These are phyloP conservation scores for Ranitomeya imitator DNA, from an alignment of 2,113 vertebrate genomes.

Conservation along the genomic window DNA sequence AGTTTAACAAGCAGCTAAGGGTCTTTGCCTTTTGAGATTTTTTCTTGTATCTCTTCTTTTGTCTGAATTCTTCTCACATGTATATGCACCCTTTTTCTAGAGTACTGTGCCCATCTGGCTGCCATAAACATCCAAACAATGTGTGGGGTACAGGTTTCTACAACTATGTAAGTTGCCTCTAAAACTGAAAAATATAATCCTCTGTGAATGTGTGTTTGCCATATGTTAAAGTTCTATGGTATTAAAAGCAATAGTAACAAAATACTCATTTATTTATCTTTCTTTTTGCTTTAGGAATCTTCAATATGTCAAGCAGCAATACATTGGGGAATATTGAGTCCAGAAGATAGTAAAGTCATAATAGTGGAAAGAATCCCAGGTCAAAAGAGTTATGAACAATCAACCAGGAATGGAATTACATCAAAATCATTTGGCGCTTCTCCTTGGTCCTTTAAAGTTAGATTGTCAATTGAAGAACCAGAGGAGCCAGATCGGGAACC, in stretches of 20 bases:
- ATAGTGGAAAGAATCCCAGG: not conserved
- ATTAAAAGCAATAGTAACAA: not conserved
- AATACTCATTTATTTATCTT: not conserved
- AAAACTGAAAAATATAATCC: not conserved
- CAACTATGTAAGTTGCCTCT: not conserved
- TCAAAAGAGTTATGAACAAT: not conserved
- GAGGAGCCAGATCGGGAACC: not conserved
- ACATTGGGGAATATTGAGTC: not conserved
- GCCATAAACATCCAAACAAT: not conserved
- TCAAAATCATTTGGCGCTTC: not conserved
- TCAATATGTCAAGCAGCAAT: slow-evolving; percentile 2
- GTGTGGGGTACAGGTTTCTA: not conserved
- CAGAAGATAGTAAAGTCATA: not conserved
- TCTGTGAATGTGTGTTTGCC: not conserved
- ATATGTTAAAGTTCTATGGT: not conserved
- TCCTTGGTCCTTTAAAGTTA: slow-evolving; percentile 9
- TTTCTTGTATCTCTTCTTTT: not conserved
- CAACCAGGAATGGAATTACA: slow-evolving; percentile 1
- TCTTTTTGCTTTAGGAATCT: not conserved
- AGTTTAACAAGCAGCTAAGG: not conserved
- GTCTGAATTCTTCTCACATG: not conserved
- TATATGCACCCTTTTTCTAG: not conserved
- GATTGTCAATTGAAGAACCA: too few relatives aligned
- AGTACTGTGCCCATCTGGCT: slow-evolving; percentile 3
- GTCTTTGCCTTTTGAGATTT: not conserved